A percentile compares a stretch with the other conserved stretches of the same genome.
Conservation (phyloP, 2,888 invertebrate species). For the Noctua janthe region DNA sequence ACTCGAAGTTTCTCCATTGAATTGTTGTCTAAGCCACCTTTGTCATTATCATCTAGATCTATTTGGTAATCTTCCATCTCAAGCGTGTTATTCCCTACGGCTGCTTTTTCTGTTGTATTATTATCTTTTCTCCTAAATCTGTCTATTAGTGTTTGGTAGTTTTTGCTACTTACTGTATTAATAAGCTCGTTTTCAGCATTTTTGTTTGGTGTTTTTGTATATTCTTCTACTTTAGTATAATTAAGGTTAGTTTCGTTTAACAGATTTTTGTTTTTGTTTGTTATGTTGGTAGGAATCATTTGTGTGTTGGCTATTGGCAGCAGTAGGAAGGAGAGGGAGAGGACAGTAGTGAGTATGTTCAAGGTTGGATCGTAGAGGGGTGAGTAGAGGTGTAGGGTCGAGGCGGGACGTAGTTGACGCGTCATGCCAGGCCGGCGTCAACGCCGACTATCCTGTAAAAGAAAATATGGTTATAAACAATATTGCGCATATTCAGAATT, state of each 20-base stretch:
- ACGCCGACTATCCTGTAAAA: constrained; percentile 80
- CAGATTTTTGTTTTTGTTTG: constrained; percentile 52
- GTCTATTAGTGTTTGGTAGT: constrained; percentile 79
- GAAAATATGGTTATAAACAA: background rate
- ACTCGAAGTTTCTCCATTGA: constrained; percentile 83
- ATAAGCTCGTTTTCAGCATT: constrained; percentile 65
- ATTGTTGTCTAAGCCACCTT: constrained; percentile 67
- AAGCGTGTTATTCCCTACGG: constrained; percentile 32
- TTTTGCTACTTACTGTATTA: constrained; percentile 70
- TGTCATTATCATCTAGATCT: constrained; percentile 53
- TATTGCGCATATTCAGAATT: background rate
- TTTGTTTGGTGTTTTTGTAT: constrained; percentile 51
- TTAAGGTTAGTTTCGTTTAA: constrained; percentile 48
- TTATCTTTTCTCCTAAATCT: constrained; percentile 82
- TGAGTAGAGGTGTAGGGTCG: constrained; percentile 80
- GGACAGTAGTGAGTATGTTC: constrained; percentile 74
- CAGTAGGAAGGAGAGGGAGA: constrained; percentile 74
- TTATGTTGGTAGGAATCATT: constrained; percentile 73
- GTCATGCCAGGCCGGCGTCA: constrained; percentile 87
- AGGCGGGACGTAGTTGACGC: constrained; percentile 77
- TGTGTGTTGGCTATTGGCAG: constrained; percentile 76
- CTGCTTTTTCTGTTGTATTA: constrained; percentile 34
- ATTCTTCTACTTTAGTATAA: constrained; percentile 52
- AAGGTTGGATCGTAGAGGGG: constrained; percentile 82
- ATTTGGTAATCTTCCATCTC: constrained; percentile 56